A percentile compares a stretch with the other conserved stretches of the same genome.
These are phyloP conservation scores for Ceratitis capitata DNA, from an alignment of 1,140 invertebrate genomes.

Conservation along the genomic window DNA sequence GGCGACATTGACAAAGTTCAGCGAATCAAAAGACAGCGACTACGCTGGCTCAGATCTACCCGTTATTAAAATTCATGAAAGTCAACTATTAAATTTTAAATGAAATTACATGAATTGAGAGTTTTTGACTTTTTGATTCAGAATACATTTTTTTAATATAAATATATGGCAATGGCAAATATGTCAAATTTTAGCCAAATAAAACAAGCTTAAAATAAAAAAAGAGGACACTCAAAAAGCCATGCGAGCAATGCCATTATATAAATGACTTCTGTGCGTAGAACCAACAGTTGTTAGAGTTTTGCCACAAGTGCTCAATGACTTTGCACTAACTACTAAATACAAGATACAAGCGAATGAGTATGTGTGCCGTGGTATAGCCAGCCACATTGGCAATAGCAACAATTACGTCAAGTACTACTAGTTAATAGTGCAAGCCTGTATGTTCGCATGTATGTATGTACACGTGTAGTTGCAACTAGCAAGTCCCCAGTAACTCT, in stretches of 20 bases:
- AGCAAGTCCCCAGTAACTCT: conserved; percentile 5
- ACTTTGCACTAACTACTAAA: conserved; percentile 22
- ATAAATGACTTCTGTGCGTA: conserved; percentile 20
- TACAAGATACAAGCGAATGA: background rate
- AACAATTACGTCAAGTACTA: background rate
- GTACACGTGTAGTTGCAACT: background rate
- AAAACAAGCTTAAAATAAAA: background rate
- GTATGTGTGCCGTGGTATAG: background rate
- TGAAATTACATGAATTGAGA: no score
- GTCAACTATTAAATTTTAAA: no score
- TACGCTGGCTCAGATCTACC: no score
- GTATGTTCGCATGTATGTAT: background rate
- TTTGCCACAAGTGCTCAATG: conserved; percentile 13
- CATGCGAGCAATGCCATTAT: conserved; percentile 16
- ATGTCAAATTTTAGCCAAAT: background rate
- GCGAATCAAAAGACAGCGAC: no score
- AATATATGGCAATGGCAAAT: no score
- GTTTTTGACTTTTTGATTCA: no score
- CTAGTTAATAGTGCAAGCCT: background rate
- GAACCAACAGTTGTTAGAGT: background rate
- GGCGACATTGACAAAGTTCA: no score
- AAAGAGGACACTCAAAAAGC: background rate
- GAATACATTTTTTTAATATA: no score
- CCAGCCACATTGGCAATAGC: background rate
- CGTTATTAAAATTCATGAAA: no score